Percentiles rank a stretch among this genome's conserved stretches.
Evolutionary conservation across 2,888 invertebrate genomes (phyloP).

Genomic region (Eubasilissa splendida): DNA sequence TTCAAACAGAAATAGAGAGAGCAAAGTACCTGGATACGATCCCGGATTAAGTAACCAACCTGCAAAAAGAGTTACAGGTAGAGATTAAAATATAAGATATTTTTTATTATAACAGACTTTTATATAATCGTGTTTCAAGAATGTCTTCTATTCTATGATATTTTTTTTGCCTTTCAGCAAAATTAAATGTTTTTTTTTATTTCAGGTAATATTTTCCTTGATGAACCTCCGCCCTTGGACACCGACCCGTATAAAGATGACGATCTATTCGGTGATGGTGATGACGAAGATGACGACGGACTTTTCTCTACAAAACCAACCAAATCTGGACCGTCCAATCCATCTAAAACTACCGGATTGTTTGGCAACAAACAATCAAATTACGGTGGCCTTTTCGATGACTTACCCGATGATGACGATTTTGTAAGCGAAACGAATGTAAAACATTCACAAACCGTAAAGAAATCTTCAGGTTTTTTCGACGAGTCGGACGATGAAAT

Average conservation of each 20-base stretch:
- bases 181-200: conserved; percentile 1
- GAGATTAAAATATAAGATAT: neutral
- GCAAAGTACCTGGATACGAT: conserved; percentile 53
- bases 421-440: neutral
- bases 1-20: conserved; percentile 66
- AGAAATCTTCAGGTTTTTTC: conserved; percentile 14
- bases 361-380: conserved; percentile 59
- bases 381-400: conserved; percentile 59
- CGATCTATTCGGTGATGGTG: conserved; percentile 38
- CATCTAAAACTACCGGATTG: conserved; percentile 59
- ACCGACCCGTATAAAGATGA: conserved; percentile 59
- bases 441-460: conserved; percentile 20
- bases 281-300: conserved; percentile 61
- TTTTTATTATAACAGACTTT: neutral
- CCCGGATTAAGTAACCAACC: conserved; percentile 41
- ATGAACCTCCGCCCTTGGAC: conserved; percentile 74
- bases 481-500: conserved; percentile 11
- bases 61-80: conserved; percentile 50
- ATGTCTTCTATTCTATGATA: too few relatives aligned
- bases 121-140: too few relatives aligned
- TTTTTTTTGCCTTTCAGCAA: too few relatives aligned
- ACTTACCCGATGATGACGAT: conserved; percentile 56
- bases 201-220: conserved; percentile 69
- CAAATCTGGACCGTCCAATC: neutral
- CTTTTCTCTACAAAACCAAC: conserved; percentile 62